Conservation (phyloP, 2,113 vertebrate genomes). For the Rallus limicola region DNA sequence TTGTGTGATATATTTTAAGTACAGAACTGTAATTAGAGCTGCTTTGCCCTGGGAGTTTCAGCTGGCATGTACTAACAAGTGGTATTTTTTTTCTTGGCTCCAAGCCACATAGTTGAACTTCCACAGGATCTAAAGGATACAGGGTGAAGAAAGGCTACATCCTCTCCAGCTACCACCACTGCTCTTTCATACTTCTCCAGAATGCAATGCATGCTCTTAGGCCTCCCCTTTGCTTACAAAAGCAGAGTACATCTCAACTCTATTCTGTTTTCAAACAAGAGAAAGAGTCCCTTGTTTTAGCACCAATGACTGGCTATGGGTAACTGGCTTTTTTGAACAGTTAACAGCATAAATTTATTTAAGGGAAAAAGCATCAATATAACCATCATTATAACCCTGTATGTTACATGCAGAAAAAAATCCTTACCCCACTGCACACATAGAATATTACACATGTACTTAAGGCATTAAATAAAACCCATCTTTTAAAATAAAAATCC, state of each 20-base stretch:
- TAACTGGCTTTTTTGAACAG: neutral
- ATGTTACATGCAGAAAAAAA: neutral
- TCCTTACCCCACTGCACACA: neutral
- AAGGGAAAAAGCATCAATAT: neutral
- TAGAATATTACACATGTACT: neutral
- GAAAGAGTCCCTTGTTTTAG: neutral
- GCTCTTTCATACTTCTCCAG: neutral
- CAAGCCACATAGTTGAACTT: neutral
- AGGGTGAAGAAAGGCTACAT: neutral
- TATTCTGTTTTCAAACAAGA: neutral
- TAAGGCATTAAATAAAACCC: neutral
- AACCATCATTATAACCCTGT: neutral
- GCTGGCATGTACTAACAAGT: neutral
- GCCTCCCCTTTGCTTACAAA: neutral
- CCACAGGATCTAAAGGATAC: neutral
- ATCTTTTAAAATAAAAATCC: neutral
- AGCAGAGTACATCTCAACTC: neutral
- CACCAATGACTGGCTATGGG: neutral
- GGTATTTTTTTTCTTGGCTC: neutral
- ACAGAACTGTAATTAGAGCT: constrained; percentile 22
- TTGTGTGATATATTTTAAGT: neutral
- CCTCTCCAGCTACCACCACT: neutral
- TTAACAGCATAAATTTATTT: neutral
- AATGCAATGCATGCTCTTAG: neutral
- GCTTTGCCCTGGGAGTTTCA: neutral